Evolutionary conservation across 2,888 invertebrate species (phyloP).

Genomic region (Cephus sareptanus): DNA sequence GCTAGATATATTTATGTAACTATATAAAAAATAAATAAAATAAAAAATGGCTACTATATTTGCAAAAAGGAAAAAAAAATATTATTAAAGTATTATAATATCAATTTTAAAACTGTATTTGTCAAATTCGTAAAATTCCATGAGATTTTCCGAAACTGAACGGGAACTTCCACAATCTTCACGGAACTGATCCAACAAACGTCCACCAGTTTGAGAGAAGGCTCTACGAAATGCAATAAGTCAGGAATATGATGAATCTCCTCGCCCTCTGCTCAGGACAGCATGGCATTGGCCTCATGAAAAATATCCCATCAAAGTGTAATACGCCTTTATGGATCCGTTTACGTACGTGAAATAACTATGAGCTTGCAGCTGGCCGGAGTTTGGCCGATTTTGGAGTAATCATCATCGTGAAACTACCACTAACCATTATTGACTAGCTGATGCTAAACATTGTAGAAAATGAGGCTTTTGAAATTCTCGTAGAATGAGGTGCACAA

Average conservation of each 20-base stretch:
- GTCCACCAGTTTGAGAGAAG: neutral
- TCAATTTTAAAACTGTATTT: neutral
- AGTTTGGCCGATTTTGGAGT: neutral
- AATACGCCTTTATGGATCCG: neutral
- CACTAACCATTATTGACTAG: neutral
- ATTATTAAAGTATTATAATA: no score
- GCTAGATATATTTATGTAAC: no score
- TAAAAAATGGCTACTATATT: no score
- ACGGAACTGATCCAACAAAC: neutral
- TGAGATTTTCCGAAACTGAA: neutral
- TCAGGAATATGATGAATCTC: constrained; percentile 1
- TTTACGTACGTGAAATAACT: constrained; percentile 2
- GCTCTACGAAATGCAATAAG: constrained; percentile 2
- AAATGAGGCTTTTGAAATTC: neutral
- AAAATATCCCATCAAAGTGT: constrained; percentile 1
- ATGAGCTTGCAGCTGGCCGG: neutral
- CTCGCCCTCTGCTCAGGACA: neutral
- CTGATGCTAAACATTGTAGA: neutral
- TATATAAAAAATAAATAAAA: no score
- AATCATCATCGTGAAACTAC: neutral
- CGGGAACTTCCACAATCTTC: neutral
- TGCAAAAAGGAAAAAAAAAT: no score
- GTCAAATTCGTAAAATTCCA: neutral
- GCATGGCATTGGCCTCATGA: constrained; percentile 2
- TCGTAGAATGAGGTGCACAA: neutral